Evolutionary conservation across 2,888 invertebrate species (phyloP).

Genomic region (Pseudococcus viburni): DNA sequence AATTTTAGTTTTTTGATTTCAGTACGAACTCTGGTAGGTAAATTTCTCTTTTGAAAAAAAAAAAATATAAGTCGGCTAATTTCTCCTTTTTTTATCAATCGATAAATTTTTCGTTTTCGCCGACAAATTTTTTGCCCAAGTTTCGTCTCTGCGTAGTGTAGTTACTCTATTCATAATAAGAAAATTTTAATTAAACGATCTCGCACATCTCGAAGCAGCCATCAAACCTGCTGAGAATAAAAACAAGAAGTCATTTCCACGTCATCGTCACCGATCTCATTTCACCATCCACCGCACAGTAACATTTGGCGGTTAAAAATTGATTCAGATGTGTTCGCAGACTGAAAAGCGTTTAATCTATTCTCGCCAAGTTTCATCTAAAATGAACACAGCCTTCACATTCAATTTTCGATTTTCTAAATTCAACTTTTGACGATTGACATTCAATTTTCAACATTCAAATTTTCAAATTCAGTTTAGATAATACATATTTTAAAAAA

Average conservation of each 20-base stretch:
- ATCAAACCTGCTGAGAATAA: neutral
- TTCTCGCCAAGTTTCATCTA: neutral
- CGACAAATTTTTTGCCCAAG: neutral
- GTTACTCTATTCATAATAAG: neutral
- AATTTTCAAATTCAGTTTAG: too few species aligned
- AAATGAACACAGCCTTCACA: too few species aligned
- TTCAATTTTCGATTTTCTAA: too few species aligned
- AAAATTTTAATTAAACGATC: slow-evolving; percentile 14
- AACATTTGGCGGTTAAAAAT: neutral
- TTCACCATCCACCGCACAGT: neutral
- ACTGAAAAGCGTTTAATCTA: slow-evolving; percentile 8
- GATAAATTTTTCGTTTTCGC: too few species aligned
- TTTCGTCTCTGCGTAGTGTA: neutral
- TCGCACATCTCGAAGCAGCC: neutral
- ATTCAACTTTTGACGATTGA: too few species aligned
- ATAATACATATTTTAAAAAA: too few species aligned
- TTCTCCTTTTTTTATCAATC: too few species aligned
- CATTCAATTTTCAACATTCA: too few species aligned
- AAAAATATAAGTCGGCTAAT: too few species aligned
- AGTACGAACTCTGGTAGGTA: too few species aligned
- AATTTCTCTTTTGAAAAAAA: too few species aligned
- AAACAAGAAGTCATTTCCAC: neutral
- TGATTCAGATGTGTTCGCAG: neutral
- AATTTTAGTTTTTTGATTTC: too few species aligned
- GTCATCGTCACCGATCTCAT: neutral